Percentiles rank a stretch among this genome's conserved stretches.
Conservation (phyloP, 2,113 vertebrate genomes). For the Nymphicus hollandicus region DNA sequence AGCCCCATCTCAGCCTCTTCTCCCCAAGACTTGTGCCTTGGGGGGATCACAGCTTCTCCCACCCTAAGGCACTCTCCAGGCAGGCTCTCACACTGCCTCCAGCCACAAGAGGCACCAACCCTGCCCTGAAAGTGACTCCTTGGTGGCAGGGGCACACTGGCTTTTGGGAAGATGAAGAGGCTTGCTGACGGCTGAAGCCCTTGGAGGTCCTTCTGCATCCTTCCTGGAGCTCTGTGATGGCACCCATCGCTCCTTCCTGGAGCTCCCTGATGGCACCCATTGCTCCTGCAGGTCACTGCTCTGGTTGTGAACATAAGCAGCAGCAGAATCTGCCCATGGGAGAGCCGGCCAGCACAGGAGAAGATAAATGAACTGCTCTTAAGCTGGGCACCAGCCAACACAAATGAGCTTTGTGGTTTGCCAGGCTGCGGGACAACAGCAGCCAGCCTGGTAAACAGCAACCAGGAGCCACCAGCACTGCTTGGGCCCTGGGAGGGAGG, state of each 20-base stretch:
- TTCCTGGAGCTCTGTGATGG: not conserved
- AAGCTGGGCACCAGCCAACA: not conserved
- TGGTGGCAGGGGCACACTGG: not conserved
- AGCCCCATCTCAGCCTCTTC: not conserved
- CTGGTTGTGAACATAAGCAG: rapidly evolving
- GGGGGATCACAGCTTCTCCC: not conserved
- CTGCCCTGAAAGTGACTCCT: not conserved
- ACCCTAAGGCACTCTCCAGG: not conserved
- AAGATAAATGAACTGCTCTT: not conserved
- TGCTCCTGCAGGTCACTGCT: not conserved
- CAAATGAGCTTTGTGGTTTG: not conserved
- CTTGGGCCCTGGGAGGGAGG: not conserved
- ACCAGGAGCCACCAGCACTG: not conserved
- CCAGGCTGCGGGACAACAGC: not conserved
- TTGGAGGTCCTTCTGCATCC: not conserved
- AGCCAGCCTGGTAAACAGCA: not conserved
- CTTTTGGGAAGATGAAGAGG: not conserved
- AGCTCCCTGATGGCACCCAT: not conserved
- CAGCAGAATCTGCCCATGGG: not conserved
- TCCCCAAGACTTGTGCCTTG: not conserved
- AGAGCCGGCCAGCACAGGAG: not conserved
- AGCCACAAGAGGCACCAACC: not conserved
- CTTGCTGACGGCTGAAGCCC: not conserved
- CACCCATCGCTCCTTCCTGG: not conserved
- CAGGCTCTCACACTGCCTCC: not conserved